phyloP scores from a whole-genome alignment of 2,888 invertebrate genomes.

The Hyalella azteca region DNA sequence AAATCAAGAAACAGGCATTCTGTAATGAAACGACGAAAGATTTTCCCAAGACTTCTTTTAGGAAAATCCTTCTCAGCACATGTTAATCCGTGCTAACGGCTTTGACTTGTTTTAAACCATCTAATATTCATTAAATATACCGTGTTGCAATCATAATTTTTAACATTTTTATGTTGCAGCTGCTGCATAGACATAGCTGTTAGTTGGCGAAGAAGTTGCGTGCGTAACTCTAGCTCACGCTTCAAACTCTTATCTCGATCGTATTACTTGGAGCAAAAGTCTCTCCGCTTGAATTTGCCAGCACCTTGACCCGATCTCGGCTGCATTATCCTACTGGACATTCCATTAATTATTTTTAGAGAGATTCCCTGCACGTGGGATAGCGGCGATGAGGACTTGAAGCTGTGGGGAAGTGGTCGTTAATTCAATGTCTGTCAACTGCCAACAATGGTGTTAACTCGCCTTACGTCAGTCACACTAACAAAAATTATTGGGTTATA shows the following conservation, averaged over 20 bases:
- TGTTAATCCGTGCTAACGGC: too few relatives aligned
- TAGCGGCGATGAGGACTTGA: not conserved
- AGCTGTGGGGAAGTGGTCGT: not conserved
- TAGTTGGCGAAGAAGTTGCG: not conserved
- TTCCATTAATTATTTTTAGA: not conserved
- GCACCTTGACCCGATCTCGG: not conserved
- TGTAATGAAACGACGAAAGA: too few relatives aligned
- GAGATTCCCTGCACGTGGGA: not conserved
- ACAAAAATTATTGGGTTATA: too few relatives aligned
- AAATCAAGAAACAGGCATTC: too few relatives aligned
- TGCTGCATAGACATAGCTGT: too few relatives aligned
- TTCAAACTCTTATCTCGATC: not conserved
- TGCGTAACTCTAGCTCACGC: not conserved
- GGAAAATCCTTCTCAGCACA: too few relatives aligned
- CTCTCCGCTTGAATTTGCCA: not conserved
- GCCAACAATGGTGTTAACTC: not conserved
- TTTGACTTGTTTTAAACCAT: too few relatives aligned
- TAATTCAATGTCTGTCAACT: constrained; percentile 19
- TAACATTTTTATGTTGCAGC: too few relatives aligned
- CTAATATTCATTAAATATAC: too few relatives aligned
- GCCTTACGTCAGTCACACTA: too few relatives aligned
- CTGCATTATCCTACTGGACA: not conserved
- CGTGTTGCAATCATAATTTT: too few relatives aligned
- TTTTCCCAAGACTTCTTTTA: too few relatives aligned
- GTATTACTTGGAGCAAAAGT: not conserved